Evolutionary conservation across 2,113 vertebrate species (phyloP).

Genomic region (Illadopsis cleaveri): DNA sequence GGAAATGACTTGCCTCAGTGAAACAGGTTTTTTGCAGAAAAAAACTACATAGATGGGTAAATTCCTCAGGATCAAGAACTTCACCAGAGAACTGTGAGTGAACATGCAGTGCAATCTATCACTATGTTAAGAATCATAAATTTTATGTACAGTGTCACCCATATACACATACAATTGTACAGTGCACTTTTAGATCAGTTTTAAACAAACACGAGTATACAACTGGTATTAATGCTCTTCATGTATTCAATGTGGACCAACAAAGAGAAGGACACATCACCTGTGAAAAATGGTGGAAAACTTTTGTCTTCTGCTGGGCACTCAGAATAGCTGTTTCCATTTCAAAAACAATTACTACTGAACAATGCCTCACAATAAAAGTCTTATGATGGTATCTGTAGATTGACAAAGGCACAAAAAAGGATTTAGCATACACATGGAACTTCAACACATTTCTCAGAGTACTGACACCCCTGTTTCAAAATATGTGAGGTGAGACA

Average conservation of each 20-base stretch:
- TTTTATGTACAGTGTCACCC: background rate
- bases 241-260: background rate
- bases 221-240: background rate
- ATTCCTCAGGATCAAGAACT: background rate
- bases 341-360: background rate
- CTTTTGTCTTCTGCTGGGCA: background rate
- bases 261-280: background rate
- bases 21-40: background rate
- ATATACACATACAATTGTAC: background rate
- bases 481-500: background rate
- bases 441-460: background rate
- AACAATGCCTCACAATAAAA: background rate
- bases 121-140: background rate
- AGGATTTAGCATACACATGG: background rate
- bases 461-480: background rate
- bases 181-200: background rate
- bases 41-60: background rate
- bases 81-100: background rate
- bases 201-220: background rate
- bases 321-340: background rate
- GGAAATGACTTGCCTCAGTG: background rate
- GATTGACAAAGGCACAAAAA: background rate
- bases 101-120: background rate
- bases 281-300: background rate
- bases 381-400: background rate